A percentile compares a stretch with the other conserved stretches of the same genome.
Conservation (phyloP, 2,113 vertebrate genomes). For the Arvicanthis niloticus region DNA sequence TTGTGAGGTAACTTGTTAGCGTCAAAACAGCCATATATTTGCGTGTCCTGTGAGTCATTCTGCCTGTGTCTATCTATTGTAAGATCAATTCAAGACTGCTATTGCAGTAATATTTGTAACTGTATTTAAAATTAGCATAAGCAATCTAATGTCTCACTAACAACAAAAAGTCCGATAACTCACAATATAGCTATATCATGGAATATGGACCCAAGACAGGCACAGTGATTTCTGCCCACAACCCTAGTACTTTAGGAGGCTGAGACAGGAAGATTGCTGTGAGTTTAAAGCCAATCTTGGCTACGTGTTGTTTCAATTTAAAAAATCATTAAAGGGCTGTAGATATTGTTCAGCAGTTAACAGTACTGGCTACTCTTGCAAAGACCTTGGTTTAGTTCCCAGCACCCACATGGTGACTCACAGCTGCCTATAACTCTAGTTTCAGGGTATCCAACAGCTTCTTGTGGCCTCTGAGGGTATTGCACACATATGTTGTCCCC, state of each 20-base stretch:
- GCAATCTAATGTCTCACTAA: neutral
- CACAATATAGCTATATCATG: neutral
- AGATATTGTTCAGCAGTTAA: neutral
- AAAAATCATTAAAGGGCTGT: neutral
- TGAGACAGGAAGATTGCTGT: neutral
- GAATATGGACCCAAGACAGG: neutral
- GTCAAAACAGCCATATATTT: neutral
- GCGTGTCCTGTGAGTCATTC: neutral
- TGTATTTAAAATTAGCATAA: neutral
- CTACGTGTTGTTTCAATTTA: neutral
- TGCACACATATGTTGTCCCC: neutral
- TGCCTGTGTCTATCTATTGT: fast-evolving
- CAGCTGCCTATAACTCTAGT: neutral
- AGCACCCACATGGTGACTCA: neutral
- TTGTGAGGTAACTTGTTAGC: neutral
- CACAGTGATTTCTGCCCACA: neutral
- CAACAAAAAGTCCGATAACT: neutral
- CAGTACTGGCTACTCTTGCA: neutral
- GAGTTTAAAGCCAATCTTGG: neutral
- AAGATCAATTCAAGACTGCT: neutral
- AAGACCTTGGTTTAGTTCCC: neutral
- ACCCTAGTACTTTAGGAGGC: neutral
- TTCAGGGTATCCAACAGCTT: neutral
- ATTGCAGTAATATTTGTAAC: neutral
- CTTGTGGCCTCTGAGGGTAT: neutral